phyloP scores from a whole-genome alignment of 1,140 invertebrate species.

The Drosophila busckii region DNA sequence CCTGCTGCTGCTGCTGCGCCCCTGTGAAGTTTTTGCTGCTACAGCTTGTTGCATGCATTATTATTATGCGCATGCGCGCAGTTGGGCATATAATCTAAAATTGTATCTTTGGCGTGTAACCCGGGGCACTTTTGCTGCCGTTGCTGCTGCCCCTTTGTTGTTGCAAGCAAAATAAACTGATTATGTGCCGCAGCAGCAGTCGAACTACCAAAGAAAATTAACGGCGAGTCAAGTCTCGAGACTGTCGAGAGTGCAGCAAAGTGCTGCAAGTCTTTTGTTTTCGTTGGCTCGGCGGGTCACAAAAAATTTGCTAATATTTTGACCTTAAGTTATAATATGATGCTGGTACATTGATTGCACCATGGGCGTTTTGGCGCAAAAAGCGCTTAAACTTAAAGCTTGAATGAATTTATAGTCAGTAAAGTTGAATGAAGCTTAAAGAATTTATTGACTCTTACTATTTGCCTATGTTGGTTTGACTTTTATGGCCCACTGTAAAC shows the following conservation, averaged over 20 bases:
- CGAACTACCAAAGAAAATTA: conserved; percentile 53
- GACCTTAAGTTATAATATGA: conserved; percentile 58
- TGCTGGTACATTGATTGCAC: conserved; percentile 42
- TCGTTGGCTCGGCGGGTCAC: conserved; percentile 42
- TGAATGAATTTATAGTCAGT: no score
- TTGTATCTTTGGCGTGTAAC: conserved; percentile 78
- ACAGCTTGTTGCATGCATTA: conserved; percentile 73
- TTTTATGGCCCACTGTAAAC: no score
- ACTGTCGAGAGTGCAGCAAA: neutral
- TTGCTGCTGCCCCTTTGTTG: conserved; percentile 7
- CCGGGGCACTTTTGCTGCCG: conserved; percentile 57
- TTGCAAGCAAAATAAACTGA: conserved; percentile 63
- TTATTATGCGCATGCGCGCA: conserved; percentile 78
- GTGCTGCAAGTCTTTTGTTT: conserved; percentile 19
- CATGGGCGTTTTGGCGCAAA: no score
- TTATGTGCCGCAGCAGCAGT: conserved; percentile 61
- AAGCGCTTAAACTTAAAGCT: no score
- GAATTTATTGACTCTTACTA: no score
- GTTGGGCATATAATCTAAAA: conserved; percentile 78
- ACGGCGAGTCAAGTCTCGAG: conserved; percentile 51
- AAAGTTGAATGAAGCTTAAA: no score
- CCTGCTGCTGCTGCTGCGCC: neutral
- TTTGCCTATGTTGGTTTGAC: no score
- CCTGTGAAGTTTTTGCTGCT: conserved; percentile 15
- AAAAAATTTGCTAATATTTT: conserved; percentile 74